Evolutionary conservation across 92 coral and sea anemone species (phyloP).

Genomic region (Ricordea florida): DNA sequence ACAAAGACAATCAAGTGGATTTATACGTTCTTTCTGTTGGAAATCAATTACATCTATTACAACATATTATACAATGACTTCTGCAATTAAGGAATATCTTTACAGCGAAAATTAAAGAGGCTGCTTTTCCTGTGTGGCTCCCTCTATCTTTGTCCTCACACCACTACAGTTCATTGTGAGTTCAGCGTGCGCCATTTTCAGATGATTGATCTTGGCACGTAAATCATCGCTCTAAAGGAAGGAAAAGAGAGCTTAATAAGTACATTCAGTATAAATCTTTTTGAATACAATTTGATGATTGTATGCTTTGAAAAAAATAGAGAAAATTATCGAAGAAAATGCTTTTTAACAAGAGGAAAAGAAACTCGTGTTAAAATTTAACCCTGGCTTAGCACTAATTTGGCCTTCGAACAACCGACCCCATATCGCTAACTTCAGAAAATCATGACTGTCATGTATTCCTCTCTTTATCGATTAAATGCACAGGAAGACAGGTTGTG

Average conservation of each 20-base stretch:
- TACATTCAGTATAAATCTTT: too few relatives aligned
- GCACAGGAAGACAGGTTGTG: too few relatives aligned
- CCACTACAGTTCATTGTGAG: constrained; percentile 97
- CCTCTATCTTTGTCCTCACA: constrained; percentile 89
- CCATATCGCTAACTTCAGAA: neutral
- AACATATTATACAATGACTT: too few relatives aligned
- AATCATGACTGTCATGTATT: too few relatives aligned
- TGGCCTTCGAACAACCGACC: neutral
- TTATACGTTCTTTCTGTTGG: too few relatives aligned
- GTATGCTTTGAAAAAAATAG: too few relatives aligned
- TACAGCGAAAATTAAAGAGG: neutral
- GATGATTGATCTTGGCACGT: constrained; percentile 67
- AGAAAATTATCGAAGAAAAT: too few relatives aligned
- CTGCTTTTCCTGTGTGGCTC: constrained; percentile 72
- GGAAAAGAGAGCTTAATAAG: neutral
- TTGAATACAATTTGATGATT: too few relatives aligned
- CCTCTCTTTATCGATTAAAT: too few relatives aligned
- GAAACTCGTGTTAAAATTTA: neutral
- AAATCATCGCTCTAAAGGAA: constrained; percentile 81
- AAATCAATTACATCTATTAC: too few relatives aligned
- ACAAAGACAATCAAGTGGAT: too few relatives aligned
- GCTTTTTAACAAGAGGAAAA: neutral
- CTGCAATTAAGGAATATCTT: too few relatives aligned
- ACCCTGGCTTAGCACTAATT: neutral
- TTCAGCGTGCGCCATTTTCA: constrained; percentile 96